phyloP scores from a whole-genome alignment of 2,113 vertebrate species.

The Tauraco erythrolophus region DNA sequence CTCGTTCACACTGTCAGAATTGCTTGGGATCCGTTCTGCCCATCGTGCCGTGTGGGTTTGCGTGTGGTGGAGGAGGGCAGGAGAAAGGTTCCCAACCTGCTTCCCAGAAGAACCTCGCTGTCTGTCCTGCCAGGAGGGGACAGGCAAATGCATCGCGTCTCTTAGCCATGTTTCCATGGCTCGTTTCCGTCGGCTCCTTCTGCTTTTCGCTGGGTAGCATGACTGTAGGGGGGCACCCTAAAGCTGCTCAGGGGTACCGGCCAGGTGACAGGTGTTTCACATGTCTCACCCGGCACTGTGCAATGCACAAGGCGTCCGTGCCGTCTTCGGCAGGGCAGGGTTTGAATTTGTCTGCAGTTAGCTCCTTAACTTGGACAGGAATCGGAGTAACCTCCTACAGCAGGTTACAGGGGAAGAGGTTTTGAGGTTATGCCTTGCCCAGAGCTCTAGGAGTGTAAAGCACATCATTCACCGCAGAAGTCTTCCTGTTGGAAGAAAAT shows the following conservation, averaged over 20 bases:
- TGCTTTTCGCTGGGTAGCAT: not conserved
- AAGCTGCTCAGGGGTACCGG: too few relatives aligned
- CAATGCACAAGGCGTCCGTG: not conserved
- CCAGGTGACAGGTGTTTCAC: not conserved
- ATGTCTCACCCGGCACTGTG: not conserved
- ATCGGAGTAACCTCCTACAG: not conserved
- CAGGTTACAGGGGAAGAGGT: not conserved
- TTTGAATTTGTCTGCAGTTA: not conserved
- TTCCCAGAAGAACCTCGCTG: not conserved
- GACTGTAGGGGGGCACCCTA: too few relatives aligned
- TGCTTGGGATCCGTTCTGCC: not conserved
- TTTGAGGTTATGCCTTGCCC: not conserved
- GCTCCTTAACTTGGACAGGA: not conserved
- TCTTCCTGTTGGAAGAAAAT: not conserved
- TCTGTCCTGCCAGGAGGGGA: not conserved
- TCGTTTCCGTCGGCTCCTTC: not conserved
- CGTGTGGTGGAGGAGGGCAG: rapidly evolving
- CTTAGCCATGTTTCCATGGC: rapidly evolving
- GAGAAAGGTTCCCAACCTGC: not conserved
- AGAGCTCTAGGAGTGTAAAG: not conserved
- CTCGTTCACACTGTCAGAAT: rapidly evolving
- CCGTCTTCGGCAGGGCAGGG: rapidly evolving
- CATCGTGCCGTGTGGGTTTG: not conserved
- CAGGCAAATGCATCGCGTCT: not conserved
- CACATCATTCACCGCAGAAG: rapidly evolving